Evolutionary conservation across 2,797 vertebrate species (phyloP), one percentile per base, ranked within the genome.

Genomic region (Hybognathus amarus): DNA sequence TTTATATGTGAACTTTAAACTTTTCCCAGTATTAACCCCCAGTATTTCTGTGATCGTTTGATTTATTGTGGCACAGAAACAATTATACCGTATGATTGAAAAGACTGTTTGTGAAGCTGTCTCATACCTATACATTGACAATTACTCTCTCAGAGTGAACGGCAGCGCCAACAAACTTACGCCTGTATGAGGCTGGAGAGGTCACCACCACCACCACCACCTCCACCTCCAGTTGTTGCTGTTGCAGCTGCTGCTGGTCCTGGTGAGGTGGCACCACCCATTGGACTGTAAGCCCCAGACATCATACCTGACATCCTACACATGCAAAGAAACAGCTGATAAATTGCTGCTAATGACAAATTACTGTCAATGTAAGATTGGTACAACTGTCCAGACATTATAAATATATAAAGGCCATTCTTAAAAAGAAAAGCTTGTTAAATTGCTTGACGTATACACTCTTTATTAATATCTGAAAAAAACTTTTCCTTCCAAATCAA

Each of bases 301-400:
- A 99, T 98, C 98, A 99, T 98, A 75, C 98, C 97, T 0, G 98
- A 98, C 96, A 99, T 97, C 84, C 98, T 99, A 91, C 0, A 70
- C 50, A 20, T 22, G 50, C 5, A 85, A 8, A 52, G 15, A 66
- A 73, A 70, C 18, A 63, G 38, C 3, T 18, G 4, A 56, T 17
- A 75, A 15, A 56, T 56, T 38, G 2, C 12, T 75, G 10, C 30
- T 13, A 20, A 54, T 33, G 27, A 33, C 45, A 73, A 73, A 73
- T 10, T 10, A 30, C 27, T 5, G 30, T 22, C 27, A 54, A 7
- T 63, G 24, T 24, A 6, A 27, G 56, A 10, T 52, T 73, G 18
- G 6, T 7, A 36, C 11, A 73, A 52, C 47, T 54, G 10, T 12
- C 27, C 18, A 6, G 1, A 73, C 33, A 73, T 66, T 10, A 10